Base-by-base conservation (phyloP, 1,140 invertebrate genomes). In the Copidosoma floridanum region DNA sequence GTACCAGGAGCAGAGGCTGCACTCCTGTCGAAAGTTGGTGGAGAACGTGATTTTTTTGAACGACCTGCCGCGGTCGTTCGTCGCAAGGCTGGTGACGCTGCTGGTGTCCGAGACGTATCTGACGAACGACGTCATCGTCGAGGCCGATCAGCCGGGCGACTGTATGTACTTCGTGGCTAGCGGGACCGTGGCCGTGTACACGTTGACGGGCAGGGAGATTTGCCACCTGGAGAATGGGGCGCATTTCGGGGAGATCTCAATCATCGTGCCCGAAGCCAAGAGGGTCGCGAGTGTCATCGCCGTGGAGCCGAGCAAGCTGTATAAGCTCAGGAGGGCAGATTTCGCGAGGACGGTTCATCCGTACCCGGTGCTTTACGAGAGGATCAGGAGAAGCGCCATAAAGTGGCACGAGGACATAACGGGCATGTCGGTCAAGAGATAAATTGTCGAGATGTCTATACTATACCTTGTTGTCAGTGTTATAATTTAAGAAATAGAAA, bases 211-310 rank as follows among this genome's bases (percentile, higher is more conserved):
- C 0, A 81, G 77, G 53, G 82, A 86, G 68, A 75, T 86, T 6
- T 84, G 83, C 61, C 85, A 86, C 63, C 67, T 86, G 24, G 78
- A 85, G 59, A 84, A 85, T 52, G 85, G 85, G 0, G 81, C 83
- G 14, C 80, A 85, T 68, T 86, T 86, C 66, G 85, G 85, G 2
- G 85, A 85, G 65, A 81, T 86, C 43, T 81, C 84, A 2, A 68
- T 87, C 7, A 74, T 85, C 0, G 81, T 81, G 73, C 76, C 79
- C 1, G 76, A 82, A 18, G 73, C 75, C 10, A 67, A 73, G 5
- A 67, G 85, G 41, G 82, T 84, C 0, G 82, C 84, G 0, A 83
- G 81, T 20, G 84, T 83, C 10, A 72, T 86, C 16, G 84, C 85
- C 0, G 79, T 85, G 0, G 84, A 84, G 47, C 76, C 79, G 3